A percentile compares a stretch with the other conserved stretches of the same genome.
phyloP scores from a whole-genome alignment of 2,113 vertebrate species.

The Chrysemys picta region DNA sequence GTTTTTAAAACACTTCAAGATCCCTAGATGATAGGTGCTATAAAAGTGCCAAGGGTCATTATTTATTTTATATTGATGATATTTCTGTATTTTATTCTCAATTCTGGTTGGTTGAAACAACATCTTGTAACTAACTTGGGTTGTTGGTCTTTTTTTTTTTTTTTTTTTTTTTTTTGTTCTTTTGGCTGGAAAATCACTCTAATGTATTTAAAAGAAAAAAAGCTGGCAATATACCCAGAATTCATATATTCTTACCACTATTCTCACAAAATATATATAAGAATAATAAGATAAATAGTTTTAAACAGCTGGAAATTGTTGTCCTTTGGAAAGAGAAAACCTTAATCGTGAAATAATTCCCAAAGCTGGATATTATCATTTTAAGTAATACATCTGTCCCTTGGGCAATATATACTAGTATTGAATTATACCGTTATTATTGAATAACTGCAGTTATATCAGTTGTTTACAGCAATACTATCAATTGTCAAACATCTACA shows the following conservation, averaged over 20 bases:
- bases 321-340: slow-evolving; percentile 60
- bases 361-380: slow-evolving; percentile 55
- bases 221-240: slow-evolving; percentile 20
- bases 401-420: background rate
- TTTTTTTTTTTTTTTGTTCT: slow-evolving; percentile 1
- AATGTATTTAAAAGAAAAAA: slow-evolving; percentile 16
- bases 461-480: slow-evolving; percentile 53
- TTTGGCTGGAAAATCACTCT: slow-evolving; percentile 30
- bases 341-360: slow-evolving; percentile 48
- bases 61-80: slow-evolving; percentile 28
- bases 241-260: slow-evolving; percentile 29
- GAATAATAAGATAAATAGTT: slow-evolving; percentile 25
- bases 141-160: too few relatives aligned
- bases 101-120: slow-evolving; percentile 49
- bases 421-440: background rate
- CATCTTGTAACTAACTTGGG: slow-evolving; percentile 36
- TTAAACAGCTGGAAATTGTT: slow-evolving; percentile 71
- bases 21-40: background rate
- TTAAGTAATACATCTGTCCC: slow-evolving; percentile 52
- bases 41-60: background rate
- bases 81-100: slow-evolving; percentile 57
- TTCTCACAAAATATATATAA: slow-evolving; percentile 19
- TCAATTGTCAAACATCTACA: slow-evolving; percentile 61
- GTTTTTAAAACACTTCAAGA: background rate
- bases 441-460: slow-evolving; percentile 27